Evolutionary conservation across 2,113 vertebrate species (phyloP).

Genomic region (Lepus americanus): DNA sequence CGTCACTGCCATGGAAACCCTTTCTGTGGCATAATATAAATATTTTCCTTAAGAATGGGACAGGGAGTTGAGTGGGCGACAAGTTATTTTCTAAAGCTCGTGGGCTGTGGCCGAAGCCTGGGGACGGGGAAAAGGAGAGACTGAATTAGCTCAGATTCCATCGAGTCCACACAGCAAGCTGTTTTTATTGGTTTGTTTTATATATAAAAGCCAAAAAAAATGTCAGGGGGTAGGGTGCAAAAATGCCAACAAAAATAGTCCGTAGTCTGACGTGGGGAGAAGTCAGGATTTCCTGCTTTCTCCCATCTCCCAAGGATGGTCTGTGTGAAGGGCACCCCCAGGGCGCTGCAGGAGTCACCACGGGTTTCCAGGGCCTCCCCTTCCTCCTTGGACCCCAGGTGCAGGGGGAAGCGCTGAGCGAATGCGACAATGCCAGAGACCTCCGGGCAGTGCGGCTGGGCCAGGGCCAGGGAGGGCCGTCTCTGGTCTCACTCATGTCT

Average conservation of each 20-base stretch:
- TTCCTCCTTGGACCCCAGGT: neutral
- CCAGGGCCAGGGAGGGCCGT: neutral
- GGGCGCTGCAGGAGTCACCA: neutral
- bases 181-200: slow-evolving; percentile 70
- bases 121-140: slow-evolving; percentile 45
- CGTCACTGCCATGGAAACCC: slow-evolving; percentile 91
- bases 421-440: neutral
- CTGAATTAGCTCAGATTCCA: slow-evolving; percentile 79
- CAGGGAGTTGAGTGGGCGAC: slow-evolving; percentile 86
- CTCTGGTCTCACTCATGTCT: neutral
- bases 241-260: slow-evolving; percentile 47
- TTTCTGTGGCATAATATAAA: slow-evolving; percentile 89
- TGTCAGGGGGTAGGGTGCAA: neutral
- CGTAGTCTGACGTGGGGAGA: slow-evolving; percentile 44
- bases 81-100: slow-evolving; percentile 87
- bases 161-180: neutral
- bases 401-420: neutral
- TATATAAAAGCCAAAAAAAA: slow-evolving; percentile 27
- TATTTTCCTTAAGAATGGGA: slow-evolving; percentile 89
- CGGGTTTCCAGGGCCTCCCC: neutral
- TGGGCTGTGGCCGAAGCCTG: slow-evolving; percentile 59
- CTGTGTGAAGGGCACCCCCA: neutral
- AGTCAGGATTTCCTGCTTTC: neutral
- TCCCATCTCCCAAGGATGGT: slow-evolving; percentile 53
- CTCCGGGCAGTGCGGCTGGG: neutral